Percentiles rank a stretch among this genome's conserved stretches.
Conservation (phyloP, 1,140 invertebrate genomes). For the Gryllus bimaculatus region DNA sequence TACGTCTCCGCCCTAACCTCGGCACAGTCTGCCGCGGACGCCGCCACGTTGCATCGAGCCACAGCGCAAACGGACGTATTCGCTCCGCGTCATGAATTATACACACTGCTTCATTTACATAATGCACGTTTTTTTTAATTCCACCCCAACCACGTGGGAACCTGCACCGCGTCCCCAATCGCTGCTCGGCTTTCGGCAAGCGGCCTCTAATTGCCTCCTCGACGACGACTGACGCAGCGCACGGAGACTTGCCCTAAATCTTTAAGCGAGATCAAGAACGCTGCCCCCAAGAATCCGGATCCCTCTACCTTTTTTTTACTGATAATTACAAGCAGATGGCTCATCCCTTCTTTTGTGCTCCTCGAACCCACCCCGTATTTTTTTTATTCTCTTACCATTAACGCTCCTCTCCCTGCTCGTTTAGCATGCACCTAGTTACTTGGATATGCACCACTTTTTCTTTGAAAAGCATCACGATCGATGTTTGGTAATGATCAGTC, state of each 20-base stretch:
- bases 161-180: background rate
- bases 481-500: background rate
- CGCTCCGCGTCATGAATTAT: background rate
- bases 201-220: background rate
- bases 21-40: no score
- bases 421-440: background rate
- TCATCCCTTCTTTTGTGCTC: background rate
- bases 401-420: background rate
- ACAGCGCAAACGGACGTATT: background rate
- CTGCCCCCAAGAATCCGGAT: background rate
- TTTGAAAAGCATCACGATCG: background rate
- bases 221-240: background rate
- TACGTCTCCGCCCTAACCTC: no score
- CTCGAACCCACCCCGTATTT: background rate
- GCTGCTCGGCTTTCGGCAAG: background rate
- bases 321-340: background rate
- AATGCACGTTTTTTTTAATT: background rate
- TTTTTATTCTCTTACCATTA: constrained; percentile 5
- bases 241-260: background rate
- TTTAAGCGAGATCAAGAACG: background rate
- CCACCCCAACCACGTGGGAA: background rate
- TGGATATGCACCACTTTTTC: background rate
- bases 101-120: background rate
- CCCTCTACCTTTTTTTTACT: background rate
- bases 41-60: no score